Evolutionary conservation across 2,797 vertebrate genomes (phyloP), one percentile per base, ranked within the genome.

Genomic region (Parambassis ranga): DNA sequence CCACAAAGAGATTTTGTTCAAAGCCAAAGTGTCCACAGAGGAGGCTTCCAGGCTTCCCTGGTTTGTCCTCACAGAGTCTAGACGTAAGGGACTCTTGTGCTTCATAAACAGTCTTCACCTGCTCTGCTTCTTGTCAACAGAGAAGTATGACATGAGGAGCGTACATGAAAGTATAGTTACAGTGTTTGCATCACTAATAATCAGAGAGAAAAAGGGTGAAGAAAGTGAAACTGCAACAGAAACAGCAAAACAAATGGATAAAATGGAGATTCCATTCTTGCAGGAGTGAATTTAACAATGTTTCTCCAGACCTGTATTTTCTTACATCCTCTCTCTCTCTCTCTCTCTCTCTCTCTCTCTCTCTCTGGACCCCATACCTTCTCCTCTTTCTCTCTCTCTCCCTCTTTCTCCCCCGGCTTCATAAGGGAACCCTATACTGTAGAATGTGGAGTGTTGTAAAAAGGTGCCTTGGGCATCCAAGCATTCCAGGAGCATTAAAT

Each of bases 401-500:
- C 13, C 39, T 41, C 41, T 52, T 48, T 75, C 30, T 55, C 19
- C n/a, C 11, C 52, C 5, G 3, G 51, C 65, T 82, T 82, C 60
- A 81, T 71, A 64, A 67, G 72, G 79, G 65, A 84, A 85, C 65
- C 56, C 67, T 82, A 81, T 67, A 78, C 68, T 57, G 55, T 72
- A 76, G 66, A 79, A 77, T 71, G 68, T 74, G 66, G 53, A 75
- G 76, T 70, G 66, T 75, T 86, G 71, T 79, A 85, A 86, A 84
- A 84, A 71, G 71, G 57, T 81, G 84, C 69, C 72, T 73, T 39
- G 60, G 79, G 81, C 79, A 72, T 75, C 70, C 57, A 31, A 48
- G 67, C 76, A 79, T 86, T 82, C 81, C 79, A 75, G 58, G 28
- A 77, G 46, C 71, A 83, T 82, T 77, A 82, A 85, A 83, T 26